Evolutionary conservation across 2,797 vertebrate species (phyloP).

Genomic region (Astyanax mexicanus): DNA sequence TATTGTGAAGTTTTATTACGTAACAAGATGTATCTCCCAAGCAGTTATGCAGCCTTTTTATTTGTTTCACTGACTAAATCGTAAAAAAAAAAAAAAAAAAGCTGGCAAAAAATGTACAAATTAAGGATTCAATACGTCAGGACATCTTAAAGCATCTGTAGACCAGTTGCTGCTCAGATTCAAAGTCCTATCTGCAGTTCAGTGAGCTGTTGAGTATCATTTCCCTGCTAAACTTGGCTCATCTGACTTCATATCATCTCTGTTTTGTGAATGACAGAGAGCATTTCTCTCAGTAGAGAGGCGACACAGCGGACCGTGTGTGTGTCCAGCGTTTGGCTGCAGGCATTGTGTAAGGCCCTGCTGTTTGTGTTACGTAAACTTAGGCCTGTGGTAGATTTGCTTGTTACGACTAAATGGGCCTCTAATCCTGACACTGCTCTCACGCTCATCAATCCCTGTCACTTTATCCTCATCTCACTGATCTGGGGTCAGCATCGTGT

Average conservation of each 20-base stretch:
- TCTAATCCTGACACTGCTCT: constrained; percentile 33
- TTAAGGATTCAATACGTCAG: too few species aligned
- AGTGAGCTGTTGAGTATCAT: too few species aligned
- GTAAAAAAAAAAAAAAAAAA: too few species aligned
- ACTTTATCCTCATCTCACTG: constrained; percentile 2
- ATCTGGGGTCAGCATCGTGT: background rate
- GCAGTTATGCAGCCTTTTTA: too few species aligned
- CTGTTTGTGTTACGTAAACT: constrained; percentile 24
- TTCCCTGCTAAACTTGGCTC: background rate
- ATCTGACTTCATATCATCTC: background rate
- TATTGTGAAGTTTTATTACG: too few species aligned
- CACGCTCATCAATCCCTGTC: constrained; percentile 8
- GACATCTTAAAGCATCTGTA: too few species aligned
- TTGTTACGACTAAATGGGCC: constrained; percentile 12
- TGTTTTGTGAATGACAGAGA: background rate
- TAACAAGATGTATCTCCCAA: too few species aligned
- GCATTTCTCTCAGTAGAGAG: background rate
- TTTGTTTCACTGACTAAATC: too few species aligned
- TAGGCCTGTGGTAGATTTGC: background rate
- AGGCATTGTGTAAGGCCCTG: constrained; percentile 11
- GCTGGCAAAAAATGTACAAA: too few species aligned
- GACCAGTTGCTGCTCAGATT: too few species aligned
- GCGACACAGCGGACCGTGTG: background rate
- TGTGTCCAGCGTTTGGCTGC: background rate
- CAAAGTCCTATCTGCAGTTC: too few species aligned